Percentiles rank a stretch among this genome's conserved stretches.
Evolutionary conservation across 2,797 vertebrate genomes (phyloP).

Genomic region (Aulostomus chinensis): DNA sequence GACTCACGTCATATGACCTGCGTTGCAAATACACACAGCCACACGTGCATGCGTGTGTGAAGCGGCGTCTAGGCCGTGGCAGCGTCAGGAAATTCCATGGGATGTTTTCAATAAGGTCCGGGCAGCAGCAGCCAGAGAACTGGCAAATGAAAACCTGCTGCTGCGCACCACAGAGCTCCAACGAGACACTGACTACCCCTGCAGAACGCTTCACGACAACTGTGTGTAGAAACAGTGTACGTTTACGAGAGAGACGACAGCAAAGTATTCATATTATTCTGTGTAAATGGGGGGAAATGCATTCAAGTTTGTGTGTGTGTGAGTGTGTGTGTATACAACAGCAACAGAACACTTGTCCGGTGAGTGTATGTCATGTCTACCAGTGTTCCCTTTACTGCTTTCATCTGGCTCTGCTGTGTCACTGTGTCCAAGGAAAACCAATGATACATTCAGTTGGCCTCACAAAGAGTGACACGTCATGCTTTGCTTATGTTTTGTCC

Average conservation of each 20-base stretch:
- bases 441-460: slow-evolving; percentile 49
- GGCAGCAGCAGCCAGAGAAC: slow-evolving; percentile 61
- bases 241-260: slow-evolving; percentile 14
- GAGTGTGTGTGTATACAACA: slow-evolving; percentile 42
- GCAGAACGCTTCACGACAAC: slow-evolving; percentile 22
- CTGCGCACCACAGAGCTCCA: slow-evolving; percentile 47
- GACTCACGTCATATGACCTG: slow-evolving; percentile 49
- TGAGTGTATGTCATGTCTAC: slow-evolving; percentile 19
- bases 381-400: slow-evolving; percentile 17
- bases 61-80: slow-evolving; percentile 64
- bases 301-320: slow-evolving; percentile 11
- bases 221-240: slow-evolving; percentile 21
- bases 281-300: slow-evolving; percentile 19
- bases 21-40: slow-evolving; percentile 37
- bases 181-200: slow-evolving; percentile 38
- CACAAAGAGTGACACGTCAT: slow-evolving; percentile 27
- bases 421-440: slow-evolving; percentile 43
- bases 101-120: slow-evolving; percentile 82
- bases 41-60: slow-evolving; percentile 14
- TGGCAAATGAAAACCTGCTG: slow-evolving; percentile 80
- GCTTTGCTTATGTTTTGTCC: slow-evolving; percentile 28
- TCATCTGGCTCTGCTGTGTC: slow-evolving; percentile 53
- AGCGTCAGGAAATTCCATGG: slow-evolving; percentile 80
- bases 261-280: slow-evolving; percentile 7
- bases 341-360: slow-evolving; percentile 36